phyloP scores from a whole-genome alignment of 2,797 vertebrate genomes.

The Mastacembelus armatus region DNA sequence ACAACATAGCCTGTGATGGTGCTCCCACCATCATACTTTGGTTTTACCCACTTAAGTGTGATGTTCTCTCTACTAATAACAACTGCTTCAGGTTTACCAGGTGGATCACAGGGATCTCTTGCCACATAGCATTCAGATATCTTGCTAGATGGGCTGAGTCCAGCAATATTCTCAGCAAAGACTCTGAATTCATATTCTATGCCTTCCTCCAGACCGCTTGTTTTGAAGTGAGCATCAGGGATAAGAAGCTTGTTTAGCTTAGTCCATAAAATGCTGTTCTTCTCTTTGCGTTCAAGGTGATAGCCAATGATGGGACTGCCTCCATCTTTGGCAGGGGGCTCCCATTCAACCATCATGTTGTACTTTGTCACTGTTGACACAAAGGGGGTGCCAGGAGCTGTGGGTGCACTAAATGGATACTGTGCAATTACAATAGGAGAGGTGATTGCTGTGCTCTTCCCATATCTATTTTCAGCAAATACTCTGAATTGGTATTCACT shows the following conservation, averaged over 20 bases:
- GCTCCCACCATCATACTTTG: conserved; percentile 92
- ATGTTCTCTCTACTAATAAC: conserved; percentile 90
- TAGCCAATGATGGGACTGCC: conserved; percentile 92
- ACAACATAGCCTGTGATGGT: conserved; percentile 92
- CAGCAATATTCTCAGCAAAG: conserved; percentile 93
- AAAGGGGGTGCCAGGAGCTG: conserved; percentile 88
- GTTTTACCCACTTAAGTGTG: conserved; percentile 92
- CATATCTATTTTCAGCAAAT: conserved; percentile 94
- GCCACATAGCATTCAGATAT: conserved; percentile 90
- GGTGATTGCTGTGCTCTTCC: conserved; percentile 89
- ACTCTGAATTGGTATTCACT: conserved; percentile 95
- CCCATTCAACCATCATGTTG: conserved; percentile 92
- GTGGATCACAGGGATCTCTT: conserved; percentile 92
- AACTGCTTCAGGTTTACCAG: conserved; percentile 91
- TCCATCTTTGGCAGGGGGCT: conserved; percentile 90
- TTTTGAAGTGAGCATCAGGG: conserved; percentile 90
- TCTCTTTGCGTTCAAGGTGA: conserved; percentile 95
- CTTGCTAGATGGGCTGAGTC: conserved; percentile 89
- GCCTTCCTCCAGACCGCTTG: conserved; percentile 91
- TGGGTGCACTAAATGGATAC: conserved; percentile 92
- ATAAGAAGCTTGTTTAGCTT: conserved; percentile 91
- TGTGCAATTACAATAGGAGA: conserved; percentile 89
- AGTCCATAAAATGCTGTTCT: conserved; percentile 95
- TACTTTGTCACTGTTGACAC: conserved; percentile 89
- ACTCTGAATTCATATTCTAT: conserved; percentile 95